phyloP scores from a whole-genome alignment of 1,140 invertebrate species.

The Whitmania pigra region DNA sequence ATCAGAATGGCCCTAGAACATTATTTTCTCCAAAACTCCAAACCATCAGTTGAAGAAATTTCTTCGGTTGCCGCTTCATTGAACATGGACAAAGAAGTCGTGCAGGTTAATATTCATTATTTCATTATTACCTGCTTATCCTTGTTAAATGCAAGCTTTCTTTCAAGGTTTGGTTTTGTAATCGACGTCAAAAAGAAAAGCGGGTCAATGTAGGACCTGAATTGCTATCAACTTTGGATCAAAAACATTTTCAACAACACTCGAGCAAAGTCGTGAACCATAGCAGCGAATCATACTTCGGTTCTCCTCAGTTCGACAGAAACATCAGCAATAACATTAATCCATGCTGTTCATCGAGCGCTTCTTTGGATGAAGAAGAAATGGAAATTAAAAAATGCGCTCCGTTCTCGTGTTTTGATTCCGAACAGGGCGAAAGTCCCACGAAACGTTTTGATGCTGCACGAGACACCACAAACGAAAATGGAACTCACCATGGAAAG shows the following conservation, averaged over 20 bases:
- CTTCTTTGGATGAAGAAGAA: no score
- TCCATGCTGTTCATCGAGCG: background rate
- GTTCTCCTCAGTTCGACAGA: background rate
- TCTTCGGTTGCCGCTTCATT: constrained; percentile 74
- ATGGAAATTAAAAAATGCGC: no score
- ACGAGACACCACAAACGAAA: no score
- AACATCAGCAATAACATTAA: background rate
- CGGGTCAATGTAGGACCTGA: constrained; percentile 23
- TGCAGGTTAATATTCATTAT: constrained; percentile 37
- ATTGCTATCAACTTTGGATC: background rate
- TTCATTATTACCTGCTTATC: no score
- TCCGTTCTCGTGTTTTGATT: no score
- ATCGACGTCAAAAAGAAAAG: constrained; percentile 96
- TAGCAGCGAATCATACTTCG: no score
- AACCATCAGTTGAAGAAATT: constrained; percentile 96
- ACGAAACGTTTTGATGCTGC: no score
- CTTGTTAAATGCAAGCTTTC: constrained; percentile 45
- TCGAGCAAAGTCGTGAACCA: no score
- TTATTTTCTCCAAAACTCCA: constrained; percentile 84
- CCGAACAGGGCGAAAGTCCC: no score
- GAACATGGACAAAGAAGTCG: constrained; percentile 89
- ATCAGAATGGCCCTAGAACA: constrained; percentile 83
- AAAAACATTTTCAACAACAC: no score
- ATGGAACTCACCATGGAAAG: no score
- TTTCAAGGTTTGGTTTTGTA: constrained; percentile 89